Evolutionary conservation across 2,797 vertebrate genomes (phyloP).

Genomic region (Chaetodon trifasciatus): DNA sequence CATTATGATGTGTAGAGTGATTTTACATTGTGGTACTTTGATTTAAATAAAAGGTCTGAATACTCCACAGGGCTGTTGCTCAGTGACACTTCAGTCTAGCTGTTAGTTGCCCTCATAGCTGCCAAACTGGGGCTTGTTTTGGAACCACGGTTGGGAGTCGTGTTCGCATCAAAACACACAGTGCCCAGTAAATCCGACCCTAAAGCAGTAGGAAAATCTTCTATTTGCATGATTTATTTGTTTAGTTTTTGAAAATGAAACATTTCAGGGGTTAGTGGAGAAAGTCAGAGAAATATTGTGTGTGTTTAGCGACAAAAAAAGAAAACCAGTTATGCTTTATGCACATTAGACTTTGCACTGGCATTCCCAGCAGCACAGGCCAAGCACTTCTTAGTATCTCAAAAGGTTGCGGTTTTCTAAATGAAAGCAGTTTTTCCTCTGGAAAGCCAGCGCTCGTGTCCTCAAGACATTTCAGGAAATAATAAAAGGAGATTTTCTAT

Average conservation of each 20-base stretch:
- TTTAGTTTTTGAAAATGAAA: conserved; percentile 23
- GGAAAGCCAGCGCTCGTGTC: conserved; percentile 54
- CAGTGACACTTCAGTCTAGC: not conserved
- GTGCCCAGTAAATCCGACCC: conserved; percentile 1
- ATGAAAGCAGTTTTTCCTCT: conserved; percentile 57
- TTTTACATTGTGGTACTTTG: not conserved
- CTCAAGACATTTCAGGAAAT: conserved; percentile 66
- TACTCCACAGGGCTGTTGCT: not conserved
- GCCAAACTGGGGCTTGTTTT: conserved; percentile 27
- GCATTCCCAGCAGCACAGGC: conserved; percentile 32
- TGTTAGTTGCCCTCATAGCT: conserved; percentile 7
- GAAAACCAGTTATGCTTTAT: conserved; percentile 25
- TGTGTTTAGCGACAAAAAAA: conserved; percentile 16
- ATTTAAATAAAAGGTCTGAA: conserved; percentile 5
- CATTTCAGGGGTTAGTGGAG: conserved; percentile 8
- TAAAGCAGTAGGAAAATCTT: conserved; percentile 13
- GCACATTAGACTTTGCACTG: conserved; percentile 20
- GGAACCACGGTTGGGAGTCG: conserved; percentile 6
- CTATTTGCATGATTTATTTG: conserved; percentile 34
- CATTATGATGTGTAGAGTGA: not conserved
- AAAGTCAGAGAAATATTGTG: conserved; percentile 17
- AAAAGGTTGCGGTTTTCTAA: conserved; percentile 42
- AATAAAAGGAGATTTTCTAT: conserved; percentile 55
- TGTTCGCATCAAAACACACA: conserved; percentile 21
- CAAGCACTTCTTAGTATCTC: conserved; percentile 18